Evolutionary conservation across 2,113 vertebrate genomes (phyloP).

Genomic region (Cephalopholis sonnerati): DNA sequence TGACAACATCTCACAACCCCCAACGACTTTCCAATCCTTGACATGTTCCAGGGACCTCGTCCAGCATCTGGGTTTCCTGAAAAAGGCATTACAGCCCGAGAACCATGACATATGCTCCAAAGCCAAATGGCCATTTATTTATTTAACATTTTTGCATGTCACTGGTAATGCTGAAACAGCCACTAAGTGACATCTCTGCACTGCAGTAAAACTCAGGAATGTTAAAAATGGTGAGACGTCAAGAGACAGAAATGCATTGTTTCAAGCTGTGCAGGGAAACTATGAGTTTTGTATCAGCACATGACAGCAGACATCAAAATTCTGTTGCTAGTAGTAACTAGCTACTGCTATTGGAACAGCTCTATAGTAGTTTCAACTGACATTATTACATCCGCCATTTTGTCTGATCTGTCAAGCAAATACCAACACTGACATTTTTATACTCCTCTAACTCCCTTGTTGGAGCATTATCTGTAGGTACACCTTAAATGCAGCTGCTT

Average conservation of each 20-base stretch:
- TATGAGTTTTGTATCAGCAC: not conserved
- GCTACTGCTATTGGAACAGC: no score
- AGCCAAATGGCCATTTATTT: conserved; percentile 41
- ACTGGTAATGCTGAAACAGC: not conserved
- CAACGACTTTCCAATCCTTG: conserved; percentile 36
- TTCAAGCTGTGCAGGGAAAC: not conserved
- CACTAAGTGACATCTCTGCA: conserved; percentile 22
- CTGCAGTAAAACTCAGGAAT: conserved; percentile 17
- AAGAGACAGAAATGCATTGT: not conserved
- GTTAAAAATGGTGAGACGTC: conserved; percentile 11
- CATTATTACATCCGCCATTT: no score
- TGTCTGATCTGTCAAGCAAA: no score
- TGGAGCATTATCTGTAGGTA: no score
- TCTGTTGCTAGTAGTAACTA: no score
- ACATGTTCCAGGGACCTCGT: conserved; percentile 47
- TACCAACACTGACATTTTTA: no score
- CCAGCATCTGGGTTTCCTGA: conserved; percentile 37
- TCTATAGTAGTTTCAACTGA: no score
- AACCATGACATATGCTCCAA: conserved; percentile 23
- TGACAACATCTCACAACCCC: conserved; percentile 43
- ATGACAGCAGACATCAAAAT: not conserved
- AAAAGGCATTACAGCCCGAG: conserved; percentile 26
- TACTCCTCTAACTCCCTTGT: no score
- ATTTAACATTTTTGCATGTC: conserved; percentile 32
- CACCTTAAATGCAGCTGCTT: no score